Evolutionary conservation across 2,797 vertebrate species (phyloP).

Genomic region (Tiaroga cobitis): DNA sequence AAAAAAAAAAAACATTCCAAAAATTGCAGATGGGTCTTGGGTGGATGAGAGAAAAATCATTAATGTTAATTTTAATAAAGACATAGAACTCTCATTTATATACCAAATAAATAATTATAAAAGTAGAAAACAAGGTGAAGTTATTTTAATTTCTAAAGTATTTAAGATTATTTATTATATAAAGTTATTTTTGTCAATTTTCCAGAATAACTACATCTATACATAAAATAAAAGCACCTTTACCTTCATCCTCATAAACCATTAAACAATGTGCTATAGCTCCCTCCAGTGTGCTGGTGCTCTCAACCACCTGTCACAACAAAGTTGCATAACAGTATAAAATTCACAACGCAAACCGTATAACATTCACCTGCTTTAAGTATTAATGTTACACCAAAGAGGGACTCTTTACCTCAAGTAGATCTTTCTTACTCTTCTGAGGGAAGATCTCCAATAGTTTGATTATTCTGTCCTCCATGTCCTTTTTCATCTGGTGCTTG

Average conservation of each 20-base stretch:
- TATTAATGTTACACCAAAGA: neutral
- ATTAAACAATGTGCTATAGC: slow-evolving; percentile 83
- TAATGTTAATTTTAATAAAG: too few species aligned
- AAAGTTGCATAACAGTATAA: slow-evolving; percentile 15
- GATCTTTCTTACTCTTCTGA: slow-evolving; percentile 75
- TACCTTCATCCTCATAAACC: slow-evolving; percentile 79
- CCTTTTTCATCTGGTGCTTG: slow-evolving; percentile 68
- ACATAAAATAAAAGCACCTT: neutral
- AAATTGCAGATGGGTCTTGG: too few species aligned
- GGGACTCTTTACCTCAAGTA: slow-evolving; percentile 76
- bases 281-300: slow-evolving; percentile 85
- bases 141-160: too few species aligned
- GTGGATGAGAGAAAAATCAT: too few species aligned
- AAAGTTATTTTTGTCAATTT: too few species aligned
- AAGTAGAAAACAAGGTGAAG: too few species aligned
- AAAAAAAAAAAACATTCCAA: too few species aligned
- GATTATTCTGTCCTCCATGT: slow-evolving; percentile 74
- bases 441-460: slow-evolving; percentile 85
- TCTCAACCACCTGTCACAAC: slow-evolving; percentile 79
- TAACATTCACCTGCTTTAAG: neutral
- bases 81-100: too few species aligned
- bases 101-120: too few species aligned
- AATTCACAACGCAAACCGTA: neutral
- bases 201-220: neutral
- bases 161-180: too few species aligned